Evolutionary conservation across 2,797 vertebrate genomes (phyloP).

Genomic region (Sebastes matsubarae): DNA sequence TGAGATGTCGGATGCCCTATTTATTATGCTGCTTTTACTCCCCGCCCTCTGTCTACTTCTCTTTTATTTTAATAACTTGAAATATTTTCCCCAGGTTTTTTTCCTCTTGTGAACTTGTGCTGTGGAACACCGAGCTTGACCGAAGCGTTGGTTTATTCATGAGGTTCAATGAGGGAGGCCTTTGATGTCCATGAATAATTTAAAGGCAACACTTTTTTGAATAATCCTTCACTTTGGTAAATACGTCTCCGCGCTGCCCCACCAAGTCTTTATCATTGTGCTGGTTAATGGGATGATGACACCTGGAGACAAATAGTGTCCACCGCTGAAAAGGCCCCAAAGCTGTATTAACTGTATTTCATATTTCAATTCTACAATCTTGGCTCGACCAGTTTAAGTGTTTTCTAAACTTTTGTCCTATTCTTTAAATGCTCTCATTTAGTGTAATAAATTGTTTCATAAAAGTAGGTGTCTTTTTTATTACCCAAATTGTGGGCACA

Average conservation of each 20-base stretch:
- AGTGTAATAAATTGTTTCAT: neutral
- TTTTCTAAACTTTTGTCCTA: neutral
- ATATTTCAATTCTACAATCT: neutral
- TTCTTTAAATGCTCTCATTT: constrained; percentile 2
- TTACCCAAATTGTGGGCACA: constrained; percentile 39
- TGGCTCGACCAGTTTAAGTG: constrained; percentile 1
- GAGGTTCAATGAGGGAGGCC: constrained; percentile 72
- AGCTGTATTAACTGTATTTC: neutral
- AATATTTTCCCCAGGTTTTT: constrained; percentile 51
- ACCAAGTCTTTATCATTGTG: neutral
- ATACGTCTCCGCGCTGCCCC: constrained; percentile 28
- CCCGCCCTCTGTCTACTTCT: constrained; percentile 11
- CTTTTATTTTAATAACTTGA: constrained; percentile 54
- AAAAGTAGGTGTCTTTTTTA: constrained; percentile 30
- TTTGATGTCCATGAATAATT: constrained; percentile 81
- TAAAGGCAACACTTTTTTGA: constrained; percentile 64
- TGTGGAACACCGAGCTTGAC: constrained; percentile 65
- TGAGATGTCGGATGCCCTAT: constrained; percentile 37
- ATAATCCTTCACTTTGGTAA: constrained; percentile 64
- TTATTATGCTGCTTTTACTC: constrained; percentile 19
- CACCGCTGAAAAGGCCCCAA: neutral
- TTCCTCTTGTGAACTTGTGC: constrained; percentile 49
- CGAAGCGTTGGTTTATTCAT: constrained; percentile 77
- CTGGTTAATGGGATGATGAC: constrained; percentile 1
- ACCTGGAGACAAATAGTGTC: neutral